These are phyloP conservation scores for Eledona agricola DNA, from an alignment of 2,888 invertebrate genomes.

Conservation along the genomic window DNA sequence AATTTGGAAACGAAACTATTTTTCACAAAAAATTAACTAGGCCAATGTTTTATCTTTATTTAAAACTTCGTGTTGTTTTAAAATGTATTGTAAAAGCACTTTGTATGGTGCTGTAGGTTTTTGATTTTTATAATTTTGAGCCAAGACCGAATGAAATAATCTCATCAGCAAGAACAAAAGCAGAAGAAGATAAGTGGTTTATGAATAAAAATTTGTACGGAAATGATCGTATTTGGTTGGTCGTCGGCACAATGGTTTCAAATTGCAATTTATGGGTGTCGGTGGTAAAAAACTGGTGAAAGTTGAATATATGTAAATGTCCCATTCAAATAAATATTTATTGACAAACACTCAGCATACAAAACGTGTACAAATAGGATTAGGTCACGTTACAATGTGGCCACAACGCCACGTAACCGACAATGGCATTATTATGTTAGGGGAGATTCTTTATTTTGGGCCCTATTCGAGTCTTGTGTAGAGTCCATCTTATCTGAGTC, in stretches of 20 bases:
- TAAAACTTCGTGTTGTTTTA: too few relatives aligned
- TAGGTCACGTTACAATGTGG: slow-evolving; percentile 52
- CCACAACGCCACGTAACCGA: slow-evolving; percentile 47
- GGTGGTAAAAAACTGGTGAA: slow-evolving; percentile 39
- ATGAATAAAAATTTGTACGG: too few relatives aligned
- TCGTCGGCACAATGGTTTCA: slow-evolving; percentile 24
- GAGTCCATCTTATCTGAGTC: slow-evolving; percentile 8
- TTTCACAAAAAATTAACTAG: too few relatives aligned
- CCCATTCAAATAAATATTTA: slow-evolving; percentile 46
- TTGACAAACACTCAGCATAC: slow-evolving; percentile 45
- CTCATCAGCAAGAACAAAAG: too few relatives aligned
- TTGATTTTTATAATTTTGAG: too few relatives aligned
- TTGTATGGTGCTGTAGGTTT: too few relatives aligned
- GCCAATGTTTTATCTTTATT: too few relatives aligned
- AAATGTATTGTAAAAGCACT: too few relatives aligned
- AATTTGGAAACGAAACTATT: too few relatives aligned
- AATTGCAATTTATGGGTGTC: slow-evolving; percentile 37
- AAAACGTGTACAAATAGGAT: slow-evolving; percentile 50
- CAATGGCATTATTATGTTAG: slow-evolving; percentile 44
- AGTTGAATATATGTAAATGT: slow-evolving; percentile 38
- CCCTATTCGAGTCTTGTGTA: slow-evolving; percentile 5
- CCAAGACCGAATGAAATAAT: too few relatives aligned
- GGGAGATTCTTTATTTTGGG: slow-evolving; percentile 26
- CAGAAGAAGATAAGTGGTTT: too few relatives aligned
- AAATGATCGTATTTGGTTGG: background rate